Conservation (phyloP, 2,113 vertebrate species). For the Antigone vipio region DNA sequence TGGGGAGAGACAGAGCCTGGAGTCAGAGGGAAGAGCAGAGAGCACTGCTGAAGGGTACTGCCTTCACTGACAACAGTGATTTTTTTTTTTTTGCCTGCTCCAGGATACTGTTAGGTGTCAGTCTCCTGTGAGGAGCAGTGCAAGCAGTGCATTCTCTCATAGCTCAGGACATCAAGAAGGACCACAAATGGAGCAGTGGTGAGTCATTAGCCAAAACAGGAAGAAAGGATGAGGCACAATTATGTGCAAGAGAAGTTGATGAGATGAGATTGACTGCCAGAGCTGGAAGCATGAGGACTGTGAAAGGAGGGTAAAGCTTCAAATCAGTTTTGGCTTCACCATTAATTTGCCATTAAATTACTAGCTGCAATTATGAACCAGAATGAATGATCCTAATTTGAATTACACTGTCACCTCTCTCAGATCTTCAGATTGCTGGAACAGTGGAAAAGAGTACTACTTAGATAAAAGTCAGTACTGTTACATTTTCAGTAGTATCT, state of each 20-base stretch:
- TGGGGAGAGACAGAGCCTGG: background rate
- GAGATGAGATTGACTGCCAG: background rate
- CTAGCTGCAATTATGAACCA: background rate
- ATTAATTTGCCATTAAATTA: background rate
- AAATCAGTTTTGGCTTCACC: background rate
- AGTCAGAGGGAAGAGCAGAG: background rate
- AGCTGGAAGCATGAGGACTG: background rate
- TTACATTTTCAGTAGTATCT: background rate
- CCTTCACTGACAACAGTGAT: background rate
- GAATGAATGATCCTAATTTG: background rate
- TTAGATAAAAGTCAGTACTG: background rate
- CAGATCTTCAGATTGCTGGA: background rate
- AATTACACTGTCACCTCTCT: background rate
- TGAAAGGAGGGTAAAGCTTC: background rate
- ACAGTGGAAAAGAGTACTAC: background rate
- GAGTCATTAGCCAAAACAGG: background rate
- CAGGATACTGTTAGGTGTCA: background rate
- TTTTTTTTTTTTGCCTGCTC: background rate
- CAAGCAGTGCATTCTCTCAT: background rate
- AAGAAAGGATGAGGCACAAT: background rate
- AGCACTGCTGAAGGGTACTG: background rate
- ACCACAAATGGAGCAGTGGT: background rate
- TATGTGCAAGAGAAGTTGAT: background rate
- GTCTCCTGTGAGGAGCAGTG: background rate
- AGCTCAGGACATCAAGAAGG: background rate